Evolutionary conservation across 2,888 invertebrate genomes (phyloP).

Genomic region (Sicus ferrugineus): DNA sequence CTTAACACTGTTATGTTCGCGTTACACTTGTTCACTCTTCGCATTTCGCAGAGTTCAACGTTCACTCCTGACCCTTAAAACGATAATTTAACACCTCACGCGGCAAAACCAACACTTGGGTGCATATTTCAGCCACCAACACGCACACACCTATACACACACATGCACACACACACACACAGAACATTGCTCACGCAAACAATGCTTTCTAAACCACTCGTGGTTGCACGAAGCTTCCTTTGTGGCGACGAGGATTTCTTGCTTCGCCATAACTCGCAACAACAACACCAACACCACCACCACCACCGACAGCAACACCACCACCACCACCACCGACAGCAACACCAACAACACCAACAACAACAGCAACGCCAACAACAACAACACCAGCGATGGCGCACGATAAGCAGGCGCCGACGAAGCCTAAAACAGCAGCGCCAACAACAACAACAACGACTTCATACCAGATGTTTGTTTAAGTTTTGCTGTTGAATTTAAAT

Average conservation of each 20-base stretch:
- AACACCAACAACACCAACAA: constrained; percentile 12
- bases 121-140: neutral
- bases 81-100: constrained; percentile 26
- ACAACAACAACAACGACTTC: constrained; percentile 6
- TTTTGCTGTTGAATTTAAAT: neutral
- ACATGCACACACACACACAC: neutral
- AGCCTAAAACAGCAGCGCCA: neutral
- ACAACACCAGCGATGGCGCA: too few species aligned
- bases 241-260: too few species aligned
- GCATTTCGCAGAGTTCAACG: constrained; percentile 17
- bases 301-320: too few species aligned
- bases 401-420: too few species aligned
- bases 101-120: constrained; percentile 28
- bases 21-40: neutral
- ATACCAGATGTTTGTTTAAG: neutral
- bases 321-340: neutral
- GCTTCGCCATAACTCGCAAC: too few species aligned
- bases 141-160: neutral
- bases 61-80: constrained; percentile 31
- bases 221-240: neutral
- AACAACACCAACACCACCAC: too few species aligned
- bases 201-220: neutral
- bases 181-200: neutral
- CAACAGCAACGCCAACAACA: constrained; percentile 3
- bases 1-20: neutral